phyloP scores from a whole-genome alignment of 2,797 vertebrate genomes.

The Melanotaenia trifasciata region DNA sequence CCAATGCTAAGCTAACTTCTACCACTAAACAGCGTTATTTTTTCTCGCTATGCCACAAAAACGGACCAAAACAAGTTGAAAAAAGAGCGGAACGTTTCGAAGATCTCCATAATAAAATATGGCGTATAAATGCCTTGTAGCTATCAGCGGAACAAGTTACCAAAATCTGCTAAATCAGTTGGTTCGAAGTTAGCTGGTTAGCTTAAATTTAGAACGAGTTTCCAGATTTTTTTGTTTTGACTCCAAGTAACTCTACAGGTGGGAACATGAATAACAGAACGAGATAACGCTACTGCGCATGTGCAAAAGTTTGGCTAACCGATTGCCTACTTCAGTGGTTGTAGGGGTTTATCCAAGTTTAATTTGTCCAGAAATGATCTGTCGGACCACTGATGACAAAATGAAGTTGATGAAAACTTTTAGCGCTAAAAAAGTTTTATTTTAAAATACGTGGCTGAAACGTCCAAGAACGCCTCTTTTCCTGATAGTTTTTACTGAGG shows the following conservation, averaged over 20 bases:
- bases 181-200: conserved; percentile 49
- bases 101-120: conserved; percentile 59
- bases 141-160: conserved; percentile 4
- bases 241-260: conserved; percentile 69
- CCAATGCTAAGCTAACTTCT: conserved; percentile 72
- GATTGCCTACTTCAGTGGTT: not conserved
- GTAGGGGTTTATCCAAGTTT: not conserved
- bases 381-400: no score
- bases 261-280: conserved; percentile 58
- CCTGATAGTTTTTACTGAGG: conserved; percentile 19
- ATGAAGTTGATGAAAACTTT: not conserved
- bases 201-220: conserved; percentile 57
- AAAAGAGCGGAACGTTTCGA: conserved; percentile 42
- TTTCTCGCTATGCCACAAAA: conserved; percentile 65
- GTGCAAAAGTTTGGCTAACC: not conserved
- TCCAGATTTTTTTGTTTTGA: conserved; percentile 74
- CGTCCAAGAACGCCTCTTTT: fast-evolving
- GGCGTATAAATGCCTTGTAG: not conserved
- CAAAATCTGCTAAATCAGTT: not conserved
- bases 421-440: not conserved
- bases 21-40: conserved; percentile 46
- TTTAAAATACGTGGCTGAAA: not conserved
- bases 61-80: conserved; percentile 62
- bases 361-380: fast-evolving
- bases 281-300: conserved; percentile 50